phyloP scores from a whole-genome alignment of 1,140 invertebrate genomes.

The Drosophila obscura region DNA sequence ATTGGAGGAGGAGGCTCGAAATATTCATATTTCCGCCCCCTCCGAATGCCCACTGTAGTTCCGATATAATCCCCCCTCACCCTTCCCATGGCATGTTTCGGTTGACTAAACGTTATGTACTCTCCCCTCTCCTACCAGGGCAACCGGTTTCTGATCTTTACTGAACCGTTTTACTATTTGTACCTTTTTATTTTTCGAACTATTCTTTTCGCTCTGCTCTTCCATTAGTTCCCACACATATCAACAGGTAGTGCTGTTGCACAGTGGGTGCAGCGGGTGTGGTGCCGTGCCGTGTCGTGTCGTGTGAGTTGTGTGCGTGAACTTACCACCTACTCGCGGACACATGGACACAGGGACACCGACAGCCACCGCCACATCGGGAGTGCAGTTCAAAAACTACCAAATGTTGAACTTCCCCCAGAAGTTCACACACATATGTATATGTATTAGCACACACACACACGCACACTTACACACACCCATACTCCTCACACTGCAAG shows the following conservation, averaged over 20 bases:
- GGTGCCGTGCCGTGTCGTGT: background rate
- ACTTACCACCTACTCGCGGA: constrained; percentile 44
- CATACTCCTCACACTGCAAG: background rate
- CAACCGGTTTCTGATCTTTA: constrained; percentile 1
- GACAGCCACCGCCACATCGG: constrained; percentile 8
- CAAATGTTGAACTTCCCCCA: constrained; percentile 50
- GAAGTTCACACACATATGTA: constrained; percentile 37
- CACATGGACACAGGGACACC: constrained; percentile 25
- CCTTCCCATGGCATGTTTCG: no score
- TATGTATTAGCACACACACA: constrained; percentile 5
- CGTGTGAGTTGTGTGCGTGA: constrained; percentile 22
- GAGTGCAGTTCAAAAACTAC: constrained; percentile 6
- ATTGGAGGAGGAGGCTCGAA: no score
- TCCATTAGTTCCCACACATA: constrained; percentile 50
- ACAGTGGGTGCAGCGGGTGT: constrained; percentile 23
- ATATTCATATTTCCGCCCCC: no score
- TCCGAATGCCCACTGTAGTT: no score
- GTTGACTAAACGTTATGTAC: no score
- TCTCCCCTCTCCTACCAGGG: no score
- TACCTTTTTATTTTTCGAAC: constrained; percentile 22
- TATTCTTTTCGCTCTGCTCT: constrained; percentile 8
- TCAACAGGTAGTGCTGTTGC: constrained; percentile 35
- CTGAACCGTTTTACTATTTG: constrained; percentile 32
- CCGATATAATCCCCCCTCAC: no score
- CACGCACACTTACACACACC: constrained; percentile 9